Percentiles rank a stretch among this genome's conserved stretches.
These are phyloP conservation scores for Ennomos quercinarius DNA, from an alignment of 2,888 invertebrate genomes.

Conservation along the genomic window DNA sequence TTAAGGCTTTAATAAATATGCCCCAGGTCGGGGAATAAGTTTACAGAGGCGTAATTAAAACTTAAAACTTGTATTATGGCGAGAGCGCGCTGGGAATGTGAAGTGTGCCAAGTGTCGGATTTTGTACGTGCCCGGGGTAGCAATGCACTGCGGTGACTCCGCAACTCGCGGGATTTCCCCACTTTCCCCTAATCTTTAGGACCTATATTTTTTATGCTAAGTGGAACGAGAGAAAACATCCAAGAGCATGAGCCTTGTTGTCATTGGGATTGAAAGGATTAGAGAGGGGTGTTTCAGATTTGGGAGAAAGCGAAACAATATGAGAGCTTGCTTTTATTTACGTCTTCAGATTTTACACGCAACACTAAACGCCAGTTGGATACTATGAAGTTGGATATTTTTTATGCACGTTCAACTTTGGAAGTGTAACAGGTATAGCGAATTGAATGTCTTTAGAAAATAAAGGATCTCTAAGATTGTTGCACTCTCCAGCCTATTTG, in stretches of 20 bases:
- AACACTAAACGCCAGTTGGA: slow-evolving; percentile 14
- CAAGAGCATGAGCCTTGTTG: slow-evolving; percentile 15
- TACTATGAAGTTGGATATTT: slow-evolving; percentile 4
- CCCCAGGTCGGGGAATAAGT: slow-evolving; percentile 52
- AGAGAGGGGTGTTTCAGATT: slow-evolving; percentile 2
- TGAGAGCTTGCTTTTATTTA: slow-evolving; percentile 9
- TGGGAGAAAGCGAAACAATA: slow-evolving; percentile 4
- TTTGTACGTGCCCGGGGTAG: slow-evolving; percentile 74
- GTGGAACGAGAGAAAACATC: slow-evolving; percentile 31
- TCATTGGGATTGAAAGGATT: slow-evolving; percentile 17
- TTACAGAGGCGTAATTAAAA: slow-evolving; percentile 78
- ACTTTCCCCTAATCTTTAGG: slow-evolving; percentile 52
- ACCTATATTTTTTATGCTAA: slow-evolving; percentile 46
- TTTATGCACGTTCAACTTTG: slow-evolving; percentile 10
- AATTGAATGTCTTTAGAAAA: slow-evolving; percentile 18
- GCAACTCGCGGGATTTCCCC: slow-evolving; percentile 45
- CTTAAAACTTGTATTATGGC: slow-evolving; percentile 76
- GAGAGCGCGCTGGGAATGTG: slow-evolving; percentile 64
- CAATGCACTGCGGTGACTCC: slow-evolving; percentile 59
- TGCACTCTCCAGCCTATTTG: slow-evolving; percentile 7
- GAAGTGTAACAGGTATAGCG: neutral
- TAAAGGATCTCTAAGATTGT: slow-evolving; percentile 20
- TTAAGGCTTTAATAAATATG: slow-evolving; percentile 51
- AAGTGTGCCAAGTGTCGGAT: slow-evolving; percentile 80
- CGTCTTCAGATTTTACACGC: slow-evolving; percentile 13